Evolutionary conservation across 2,113 vertebrate genomes (phyloP).

Genomic region (Urocolius indicus): DNA sequence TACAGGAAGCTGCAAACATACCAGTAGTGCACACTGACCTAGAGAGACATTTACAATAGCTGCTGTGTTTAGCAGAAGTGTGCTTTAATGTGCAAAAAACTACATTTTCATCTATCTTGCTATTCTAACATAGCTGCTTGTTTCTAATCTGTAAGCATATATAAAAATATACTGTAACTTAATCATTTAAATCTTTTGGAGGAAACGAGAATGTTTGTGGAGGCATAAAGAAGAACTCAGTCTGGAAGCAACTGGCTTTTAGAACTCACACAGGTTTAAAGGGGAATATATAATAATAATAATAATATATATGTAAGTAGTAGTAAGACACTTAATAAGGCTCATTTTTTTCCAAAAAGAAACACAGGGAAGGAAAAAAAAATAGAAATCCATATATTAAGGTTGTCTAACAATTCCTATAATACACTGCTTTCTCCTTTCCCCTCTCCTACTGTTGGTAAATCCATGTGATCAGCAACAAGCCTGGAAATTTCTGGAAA

Average conservation of each 20-base stretch:
- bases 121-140: neutral
- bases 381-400: neutral
- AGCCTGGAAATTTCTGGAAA: neutral
- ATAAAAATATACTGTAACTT: neutral
- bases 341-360: neutral
- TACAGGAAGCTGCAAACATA: slow-evolving; percentile 47
- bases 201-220: neutral
- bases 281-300: neutral
- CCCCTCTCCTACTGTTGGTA: neutral
- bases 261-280: neutral
- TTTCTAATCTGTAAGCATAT: neutral
- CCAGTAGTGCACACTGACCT: slow-evolving; percentile 15
- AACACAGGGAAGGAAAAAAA: neutral
- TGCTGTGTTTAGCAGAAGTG: slow-evolving; percentile 17
- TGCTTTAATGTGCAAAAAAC: neutral
- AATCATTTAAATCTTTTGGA: neutral
- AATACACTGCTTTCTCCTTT: too few relatives aligned
- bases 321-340: neutral
- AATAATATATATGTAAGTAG: neutral
- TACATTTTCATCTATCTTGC: neutral
- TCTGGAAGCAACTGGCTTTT: neutral
- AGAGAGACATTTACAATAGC: slow-evolving; percentile 29
- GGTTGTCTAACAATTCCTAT: neutral
- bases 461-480: neutral
- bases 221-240: neutral